phyloP scores from a whole-genome alignment of 2,888 invertebrate species.

The Caenorhabditis becei region DNA sequence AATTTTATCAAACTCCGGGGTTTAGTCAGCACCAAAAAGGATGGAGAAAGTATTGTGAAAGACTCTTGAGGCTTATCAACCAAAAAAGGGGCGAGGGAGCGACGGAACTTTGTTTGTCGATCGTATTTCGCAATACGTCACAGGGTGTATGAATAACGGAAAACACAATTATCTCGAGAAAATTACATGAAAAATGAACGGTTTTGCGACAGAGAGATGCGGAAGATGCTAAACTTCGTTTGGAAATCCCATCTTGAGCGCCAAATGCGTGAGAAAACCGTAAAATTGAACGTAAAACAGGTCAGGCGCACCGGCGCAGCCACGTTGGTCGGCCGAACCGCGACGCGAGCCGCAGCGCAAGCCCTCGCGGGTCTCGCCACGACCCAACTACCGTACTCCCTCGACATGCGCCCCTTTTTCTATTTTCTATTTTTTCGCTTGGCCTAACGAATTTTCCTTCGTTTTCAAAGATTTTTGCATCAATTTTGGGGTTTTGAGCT shows the following conservation, averaged over 20 bases:
- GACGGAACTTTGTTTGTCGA: constrained; percentile 41
- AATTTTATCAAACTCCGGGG: background rate
- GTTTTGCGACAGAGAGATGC: background rate
- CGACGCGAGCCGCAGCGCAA: constrained; percentile 54
- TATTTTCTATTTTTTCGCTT: constrained; percentile 45
- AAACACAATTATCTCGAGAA: background rate
- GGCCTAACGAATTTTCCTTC: constrained; percentile 59
- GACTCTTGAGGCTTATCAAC: constrained; percentile 47
- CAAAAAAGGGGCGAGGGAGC: constrained; percentile 28
- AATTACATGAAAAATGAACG: background rate
- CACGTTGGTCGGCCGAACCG: constrained; percentile 49
- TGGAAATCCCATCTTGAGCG: background rate
- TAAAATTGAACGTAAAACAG: constrained; percentile 46
- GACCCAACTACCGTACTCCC: constrained; percentile 49
- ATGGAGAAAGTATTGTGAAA: constrained; percentile 35
- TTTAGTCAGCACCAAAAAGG: constrained; percentile 30
- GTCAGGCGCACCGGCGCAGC: constrained; percentile 59
- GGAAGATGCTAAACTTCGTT: background rate
- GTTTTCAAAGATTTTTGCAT: constrained; percentile 21
- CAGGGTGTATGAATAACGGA: background rate
- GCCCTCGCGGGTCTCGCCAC: constrained; percentile 44
- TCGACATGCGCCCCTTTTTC: constrained; percentile 7
- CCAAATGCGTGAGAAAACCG: constrained; percentile 46
- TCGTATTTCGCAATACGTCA: constrained; percentile 41
- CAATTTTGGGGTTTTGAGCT: constrained; percentile 3